phyloP scores from a whole-genome alignment of 2,888 invertebrate genomes.

The Diabrotica balteata region DNA sequence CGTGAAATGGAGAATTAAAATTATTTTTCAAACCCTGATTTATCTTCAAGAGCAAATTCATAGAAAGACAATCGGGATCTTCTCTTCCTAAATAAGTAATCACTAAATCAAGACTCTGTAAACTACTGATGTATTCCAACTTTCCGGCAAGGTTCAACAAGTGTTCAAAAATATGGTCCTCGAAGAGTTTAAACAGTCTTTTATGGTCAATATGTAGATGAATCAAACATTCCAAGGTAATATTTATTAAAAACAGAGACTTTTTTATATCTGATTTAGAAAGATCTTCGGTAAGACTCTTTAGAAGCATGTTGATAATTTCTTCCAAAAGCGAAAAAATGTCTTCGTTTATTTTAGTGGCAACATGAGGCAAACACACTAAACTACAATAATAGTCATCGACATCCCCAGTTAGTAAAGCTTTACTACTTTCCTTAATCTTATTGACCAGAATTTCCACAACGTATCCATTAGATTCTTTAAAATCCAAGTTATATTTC shows the following conservation, averaged over 20 bases:
- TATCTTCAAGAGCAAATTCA: constrained; percentile 61
- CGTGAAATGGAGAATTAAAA: constrained; percentile 72
- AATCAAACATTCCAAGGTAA: constrained; percentile 67
- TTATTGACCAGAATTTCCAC: constrained; percentile 55
- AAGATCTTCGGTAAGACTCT: constrained; percentile 4
- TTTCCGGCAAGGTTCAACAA: constrained; percentile 62
- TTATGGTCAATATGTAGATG: constrained; percentile 58
- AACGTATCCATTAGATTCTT: constrained; percentile 55
- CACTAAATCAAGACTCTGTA: constrained; percentile 66
- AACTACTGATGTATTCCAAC: constrained; percentile 61
- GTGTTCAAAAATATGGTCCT: constrained; percentile 59
- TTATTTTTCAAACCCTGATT: constrained; percentile 67
- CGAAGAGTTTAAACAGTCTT: constrained; percentile 47
- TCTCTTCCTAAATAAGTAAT: constrained; percentile 61
- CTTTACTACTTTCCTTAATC: too few species aligned
- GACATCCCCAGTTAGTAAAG: too few species aligned
- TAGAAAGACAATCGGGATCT: constrained; percentile 55
- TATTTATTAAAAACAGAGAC: constrained; percentile 64
- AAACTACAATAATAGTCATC: constrained; percentile 62
- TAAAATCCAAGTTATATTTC: constrained; percentile 70
- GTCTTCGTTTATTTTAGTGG: constrained; percentile 47
- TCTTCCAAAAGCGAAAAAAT: constrained; percentile 42
- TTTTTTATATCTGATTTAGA: constrained; percentile 35
- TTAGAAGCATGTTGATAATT: constrained; percentile 18
- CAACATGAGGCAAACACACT: constrained; percentile 67